Evolutionary conservation across 2,113 vertebrate genomes (phyloP).

Genomic region (Marmota flaviventris): DNA sequence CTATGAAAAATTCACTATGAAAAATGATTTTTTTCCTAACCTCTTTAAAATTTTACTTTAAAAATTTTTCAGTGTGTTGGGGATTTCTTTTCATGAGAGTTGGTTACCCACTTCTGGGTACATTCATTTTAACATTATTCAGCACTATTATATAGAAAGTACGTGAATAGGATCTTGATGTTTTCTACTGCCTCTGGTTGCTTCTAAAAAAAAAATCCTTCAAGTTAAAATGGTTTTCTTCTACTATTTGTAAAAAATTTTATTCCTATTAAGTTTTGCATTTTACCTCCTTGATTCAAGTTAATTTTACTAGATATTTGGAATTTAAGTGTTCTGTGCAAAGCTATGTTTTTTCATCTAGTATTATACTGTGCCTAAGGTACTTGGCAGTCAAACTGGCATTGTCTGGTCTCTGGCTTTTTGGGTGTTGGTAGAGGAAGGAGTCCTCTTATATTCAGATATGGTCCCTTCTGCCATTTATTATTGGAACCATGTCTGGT

Average conservation of each 20-base stretch:
- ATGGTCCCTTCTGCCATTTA: not conserved
- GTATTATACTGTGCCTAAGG: not conserved
- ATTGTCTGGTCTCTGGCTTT: not conserved
- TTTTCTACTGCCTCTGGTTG: constrained; percentile 15
- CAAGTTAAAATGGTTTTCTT: constrained; percentile 36
- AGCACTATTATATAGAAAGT: constrained; percentile 12
- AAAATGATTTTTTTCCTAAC: not conserved
- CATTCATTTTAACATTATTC: not conserved
- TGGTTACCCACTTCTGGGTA: not conserved
- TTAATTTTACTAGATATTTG: constrained; percentile 1
- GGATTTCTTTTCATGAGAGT: not conserved
- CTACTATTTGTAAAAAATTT: constrained; percentile 38
- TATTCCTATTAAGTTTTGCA: constrained; percentile 21
- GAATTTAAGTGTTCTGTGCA: not conserved
- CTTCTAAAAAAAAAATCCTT: constrained; percentile 69
- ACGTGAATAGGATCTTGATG: not conserved
- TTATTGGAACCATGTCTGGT: not conserved
- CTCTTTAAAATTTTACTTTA: constrained; percentile 20
- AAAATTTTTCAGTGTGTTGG: not conserved
- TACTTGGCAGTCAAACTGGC: not conserved
- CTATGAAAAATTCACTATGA: not conserved
- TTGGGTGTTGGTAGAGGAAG: not conserved
- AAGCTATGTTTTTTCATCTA: not conserved
- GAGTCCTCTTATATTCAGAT: not conserved
- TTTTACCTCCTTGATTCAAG: constrained; percentile 20